These are phyloP conservation scores for Morphnarchus princeps DNA, from an alignment of 2,113 vertebrate species.

Conservation along the genomic window DNA sequence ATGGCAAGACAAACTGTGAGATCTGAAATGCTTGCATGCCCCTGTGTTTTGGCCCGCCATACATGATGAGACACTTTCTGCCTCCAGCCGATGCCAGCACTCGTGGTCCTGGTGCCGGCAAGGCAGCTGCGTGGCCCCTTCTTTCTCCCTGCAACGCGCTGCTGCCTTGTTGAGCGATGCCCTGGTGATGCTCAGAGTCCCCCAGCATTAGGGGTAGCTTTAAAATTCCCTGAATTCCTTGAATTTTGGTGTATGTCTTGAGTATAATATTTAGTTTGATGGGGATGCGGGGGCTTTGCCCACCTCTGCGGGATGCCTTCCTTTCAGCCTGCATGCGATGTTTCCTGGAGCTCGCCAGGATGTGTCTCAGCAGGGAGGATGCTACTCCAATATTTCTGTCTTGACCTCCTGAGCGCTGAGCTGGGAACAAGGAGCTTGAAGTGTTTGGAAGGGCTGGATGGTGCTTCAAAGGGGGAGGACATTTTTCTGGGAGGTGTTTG, in stretches of 20 bases:
- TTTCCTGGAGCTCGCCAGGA: not conserved
- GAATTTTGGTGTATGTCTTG: not conserved
- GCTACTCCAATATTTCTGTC: not conserved
- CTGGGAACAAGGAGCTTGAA: conserved; percentile 24
- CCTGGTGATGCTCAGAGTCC: not conserved
- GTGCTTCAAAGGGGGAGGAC: not conserved
- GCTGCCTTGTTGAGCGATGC: not conserved
- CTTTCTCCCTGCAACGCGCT: accelerated
- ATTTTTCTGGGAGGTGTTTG: not conserved
- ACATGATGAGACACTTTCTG: not conserved
- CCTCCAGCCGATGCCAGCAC: not conserved
- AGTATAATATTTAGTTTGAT: not conserved
- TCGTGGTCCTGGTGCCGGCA: not conserved
- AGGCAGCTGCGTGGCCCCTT: not conserved
- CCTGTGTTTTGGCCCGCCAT: not conserved
- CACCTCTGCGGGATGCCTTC: not conserved
- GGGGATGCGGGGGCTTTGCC: not conserved
- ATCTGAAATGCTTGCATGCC: not conserved
- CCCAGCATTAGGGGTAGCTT: not conserved
- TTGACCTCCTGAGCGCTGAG: not conserved
- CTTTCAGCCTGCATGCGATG: accelerated
- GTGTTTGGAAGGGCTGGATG: not conserved
- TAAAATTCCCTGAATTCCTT: not conserved
- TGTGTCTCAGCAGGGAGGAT: conserved; percentile 6
- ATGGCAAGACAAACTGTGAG: not conserved